These are phyloP conservation scores for Amblyopsis hoosieri DNA, from an alignment of 2,797 vertebrate species.

Conservation along the genomic window DNA sequence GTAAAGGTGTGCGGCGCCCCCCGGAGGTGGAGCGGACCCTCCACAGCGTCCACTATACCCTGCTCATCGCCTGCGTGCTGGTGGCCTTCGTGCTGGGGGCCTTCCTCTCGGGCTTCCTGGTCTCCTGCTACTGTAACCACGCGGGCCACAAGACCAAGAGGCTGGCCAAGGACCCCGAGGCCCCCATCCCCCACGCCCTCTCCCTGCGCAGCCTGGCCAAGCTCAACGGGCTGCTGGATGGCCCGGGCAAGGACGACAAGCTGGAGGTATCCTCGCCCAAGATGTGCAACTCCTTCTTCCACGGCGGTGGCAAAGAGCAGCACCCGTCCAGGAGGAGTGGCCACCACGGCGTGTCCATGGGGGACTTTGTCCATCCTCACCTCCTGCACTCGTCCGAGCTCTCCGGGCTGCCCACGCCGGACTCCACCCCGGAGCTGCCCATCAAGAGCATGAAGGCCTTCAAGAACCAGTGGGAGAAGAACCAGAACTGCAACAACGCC, in stretches of 20 bases:
- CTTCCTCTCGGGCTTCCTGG: slow-evolving; percentile 88
- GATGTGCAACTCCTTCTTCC: slow-evolving; percentile 84
- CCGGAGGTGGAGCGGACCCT: slow-evolving; percentile 79
- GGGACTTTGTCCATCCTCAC: slow-evolving; percentile 78
- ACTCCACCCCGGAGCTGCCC: slow-evolving; percentile 89
- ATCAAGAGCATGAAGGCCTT: slow-evolving; percentile 88
- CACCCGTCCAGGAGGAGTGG: slow-evolving; percentile 64
- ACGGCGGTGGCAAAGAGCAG: slow-evolving; percentile 73
- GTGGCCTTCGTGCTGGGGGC: slow-evolving; percentile 90
- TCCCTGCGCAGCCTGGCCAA: slow-evolving; percentile 89
- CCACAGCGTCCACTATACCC: slow-evolving; percentile 87
- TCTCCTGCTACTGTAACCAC: slow-evolving; percentile 91
- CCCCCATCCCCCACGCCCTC: slow-evolving; percentile 84
- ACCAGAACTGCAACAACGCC: slow-evolving; percentile 92
- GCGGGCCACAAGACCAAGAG: slow-evolving; percentile 80
- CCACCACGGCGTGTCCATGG: slow-evolving; percentile 73
- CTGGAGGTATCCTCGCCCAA: slow-evolving; percentile 80
- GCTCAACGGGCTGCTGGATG: slow-evolving; percentile 85
- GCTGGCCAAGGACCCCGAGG: slow-evolving; percentile 84
- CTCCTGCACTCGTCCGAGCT: slow-evolving; percentile 84
- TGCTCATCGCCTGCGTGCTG: slow-evolving; percentile 88
- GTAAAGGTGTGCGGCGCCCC: slow-evolving; percentile 80
- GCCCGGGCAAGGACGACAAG: slow-evolving; percentile 80
- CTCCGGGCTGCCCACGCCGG: slow-evolving; percentile 88
- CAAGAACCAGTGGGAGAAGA: slow-evolving; percentile 89